Evolutionary conservation across 35 echinoderm and acorn worm genomes (phyloP).

Genomic region (Lytechinus variegatus): DNA sequence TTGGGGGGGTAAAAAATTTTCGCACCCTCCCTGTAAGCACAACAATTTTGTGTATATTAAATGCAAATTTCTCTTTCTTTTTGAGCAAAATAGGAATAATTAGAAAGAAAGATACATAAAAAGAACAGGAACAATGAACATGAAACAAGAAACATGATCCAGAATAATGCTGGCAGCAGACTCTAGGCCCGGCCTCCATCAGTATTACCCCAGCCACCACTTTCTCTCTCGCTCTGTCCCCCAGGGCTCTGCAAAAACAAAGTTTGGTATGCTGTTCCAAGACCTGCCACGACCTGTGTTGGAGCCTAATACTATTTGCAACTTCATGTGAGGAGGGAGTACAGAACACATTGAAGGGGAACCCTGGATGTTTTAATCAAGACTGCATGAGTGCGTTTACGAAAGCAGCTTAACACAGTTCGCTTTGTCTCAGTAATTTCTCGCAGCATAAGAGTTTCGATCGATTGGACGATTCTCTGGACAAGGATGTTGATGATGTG

Average conservation of each 20-base stretch:
- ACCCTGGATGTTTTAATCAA: neutral
- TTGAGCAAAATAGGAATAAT: neutral
- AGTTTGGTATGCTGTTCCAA: neutral
- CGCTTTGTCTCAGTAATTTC: neutral
- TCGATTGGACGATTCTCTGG: neutral
- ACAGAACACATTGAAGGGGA: neutral
- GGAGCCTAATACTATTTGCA: neutral
- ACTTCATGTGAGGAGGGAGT: neutral
- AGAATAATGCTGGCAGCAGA: slow-evolving; percentile 35
- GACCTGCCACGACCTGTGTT: neutral
- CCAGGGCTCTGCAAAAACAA: slow-evolving; percentile 3
- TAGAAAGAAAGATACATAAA: neutral
- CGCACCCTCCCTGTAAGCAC: no score
- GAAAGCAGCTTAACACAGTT: neutral
- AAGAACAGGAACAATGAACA: neutral
- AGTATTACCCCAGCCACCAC: slow-evolving; percentile 32
- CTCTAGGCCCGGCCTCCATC: neutral
- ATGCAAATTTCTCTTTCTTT: neutral
- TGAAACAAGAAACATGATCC: neutral
- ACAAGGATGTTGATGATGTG: neutral
- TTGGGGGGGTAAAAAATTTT: no score
- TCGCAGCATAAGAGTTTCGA: neutral
- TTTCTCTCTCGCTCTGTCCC: neutral
- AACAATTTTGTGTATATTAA: no score
- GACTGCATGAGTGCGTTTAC: neutral